phyloP scores from a whole-genome alignment of 2,888 invertebrate species.

The Allolobophora icterica region DNA sequence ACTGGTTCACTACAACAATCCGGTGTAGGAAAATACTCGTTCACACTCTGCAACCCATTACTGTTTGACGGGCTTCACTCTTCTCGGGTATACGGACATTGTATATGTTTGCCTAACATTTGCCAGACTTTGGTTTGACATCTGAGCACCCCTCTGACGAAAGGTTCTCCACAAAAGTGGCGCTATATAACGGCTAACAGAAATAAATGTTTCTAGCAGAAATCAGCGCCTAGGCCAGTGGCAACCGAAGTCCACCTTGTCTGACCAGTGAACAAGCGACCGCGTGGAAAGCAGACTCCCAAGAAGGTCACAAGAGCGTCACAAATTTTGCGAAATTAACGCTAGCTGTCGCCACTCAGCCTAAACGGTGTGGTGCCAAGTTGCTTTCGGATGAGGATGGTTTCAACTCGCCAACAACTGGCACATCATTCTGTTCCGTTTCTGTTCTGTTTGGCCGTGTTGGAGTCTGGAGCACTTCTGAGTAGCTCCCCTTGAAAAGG shows the following conservation, averaged over 20 bases:
- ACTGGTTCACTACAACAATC: neutral
- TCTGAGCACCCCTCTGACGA: neutral
- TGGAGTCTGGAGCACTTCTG: too few relatives aligned
- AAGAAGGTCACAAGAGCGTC: neutral
- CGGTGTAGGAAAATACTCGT: neutral
- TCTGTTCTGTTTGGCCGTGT: too few relatives aligned
- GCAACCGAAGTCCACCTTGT: neutral
- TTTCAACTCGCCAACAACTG: neutral
- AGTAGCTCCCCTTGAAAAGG: too few relatives aligned
- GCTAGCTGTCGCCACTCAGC: neutral
- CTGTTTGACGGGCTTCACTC: neutral
- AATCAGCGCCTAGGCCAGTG: neutral
- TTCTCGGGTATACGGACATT: neutral
- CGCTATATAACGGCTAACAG: neutral
- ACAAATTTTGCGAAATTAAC: neutral
- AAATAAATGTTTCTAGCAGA: neutral
- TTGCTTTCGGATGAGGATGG: neutral
- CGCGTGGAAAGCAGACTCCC: neutral
- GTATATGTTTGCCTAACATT: slow-evolving; percentile 17
- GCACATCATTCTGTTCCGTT: too few relatives aligned
- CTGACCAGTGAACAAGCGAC: neutral
- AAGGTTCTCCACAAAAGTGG: neutral
- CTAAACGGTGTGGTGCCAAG: neutral
- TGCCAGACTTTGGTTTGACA: neutral
- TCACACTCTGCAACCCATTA: neutral